Percentiles rank a stretch among this genome's conserved stretches.
phyloP scores from a whole-genome alignment of 2,888 invertebrate species.

The Parnassius orleans region DNA sequence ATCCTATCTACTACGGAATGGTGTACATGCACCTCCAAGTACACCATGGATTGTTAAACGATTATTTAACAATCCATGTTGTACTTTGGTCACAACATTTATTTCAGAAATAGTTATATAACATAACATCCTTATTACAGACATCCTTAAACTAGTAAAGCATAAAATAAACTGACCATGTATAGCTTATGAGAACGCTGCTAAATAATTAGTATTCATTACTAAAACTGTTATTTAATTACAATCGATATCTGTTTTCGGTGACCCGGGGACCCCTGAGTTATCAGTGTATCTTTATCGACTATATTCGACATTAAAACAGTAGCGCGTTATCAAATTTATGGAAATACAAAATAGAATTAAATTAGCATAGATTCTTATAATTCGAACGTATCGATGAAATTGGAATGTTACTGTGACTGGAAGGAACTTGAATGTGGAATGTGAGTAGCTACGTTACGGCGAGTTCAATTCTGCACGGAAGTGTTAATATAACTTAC shows the following conservation, averaged over 20 bases:
- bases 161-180: neutral
- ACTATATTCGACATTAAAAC: slow-evolving; percentile 35
- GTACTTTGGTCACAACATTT: no score
- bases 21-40: no score
- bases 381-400: slow-evolving; percentile 3
- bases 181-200: neutral
- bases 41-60: no score
- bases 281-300: slow-evolving; percentile 27
- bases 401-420: slow-evolving; percentile 3
- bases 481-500: no score
- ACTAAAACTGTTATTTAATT: slow-evolving; percentile 14
- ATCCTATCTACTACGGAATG: no score
- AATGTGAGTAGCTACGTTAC: no score
- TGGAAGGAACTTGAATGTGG: no score
- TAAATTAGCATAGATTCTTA: slow-evolving; percentile 37
- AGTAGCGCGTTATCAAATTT: slow-evolving; percentile 42
- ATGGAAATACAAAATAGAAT: slow-evolving; percentile 43
- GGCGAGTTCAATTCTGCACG: no score
- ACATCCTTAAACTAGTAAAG: no score
- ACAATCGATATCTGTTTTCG: slow-evolving; percentile 11
- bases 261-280: neutral
- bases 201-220: slow-evolving; percentile 3
- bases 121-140: no score
- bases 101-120: no score
- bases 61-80: no score